phyloP scores from a whole-genome alignment of 2,888 invertebrate species.

The Deilephila porcellus region DNA sequence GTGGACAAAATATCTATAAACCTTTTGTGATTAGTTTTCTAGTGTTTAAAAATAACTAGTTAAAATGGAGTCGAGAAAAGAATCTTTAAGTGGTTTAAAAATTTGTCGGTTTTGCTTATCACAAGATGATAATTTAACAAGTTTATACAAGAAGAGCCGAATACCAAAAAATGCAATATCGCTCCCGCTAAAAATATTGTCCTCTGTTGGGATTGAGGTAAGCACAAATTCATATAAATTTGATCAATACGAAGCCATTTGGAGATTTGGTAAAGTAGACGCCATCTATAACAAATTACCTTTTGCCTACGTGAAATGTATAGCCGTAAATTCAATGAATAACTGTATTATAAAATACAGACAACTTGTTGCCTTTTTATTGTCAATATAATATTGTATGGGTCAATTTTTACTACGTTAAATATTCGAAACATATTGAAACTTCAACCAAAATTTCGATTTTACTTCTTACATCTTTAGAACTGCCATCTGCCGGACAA shows the following conservation, averaged over 20 bases:
- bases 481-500: constrained; percentile 7
- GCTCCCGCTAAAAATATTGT: constrained; percentile 90
- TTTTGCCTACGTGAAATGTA: constrained; percentile 30
- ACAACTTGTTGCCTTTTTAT: neutral
- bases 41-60: constrained; percentile 40
- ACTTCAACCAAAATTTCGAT: neutral
- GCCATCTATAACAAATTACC: constrained; percentile 28
- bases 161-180: constrained; percentile 86
- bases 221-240: neutral
- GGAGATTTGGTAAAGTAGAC: constrained; percentile 5
- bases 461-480: neutral
- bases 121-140: constrained; percentile 86
- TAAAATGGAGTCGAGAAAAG: constrained; percentile 86
- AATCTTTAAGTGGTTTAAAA: constrained; percentile 85
- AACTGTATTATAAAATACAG: neutral
- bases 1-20: constrained; percentile 48
- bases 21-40: constrained; percentile 39
- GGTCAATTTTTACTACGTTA: neutral
- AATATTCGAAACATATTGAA: neutral
- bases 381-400: neutral
- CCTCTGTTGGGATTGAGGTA: constrained; percentile 92
- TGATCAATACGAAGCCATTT: constrained; percentile 16
- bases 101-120: constrained; percentile 91
- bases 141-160: constrained; percentile 86
- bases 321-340: constrained; percentile 6